These are phyloP conservation scores for Drosophila acutilabella DNA, from an alignment of 2,888 invertebrate species.

Conservation along the genomic window DNA sequence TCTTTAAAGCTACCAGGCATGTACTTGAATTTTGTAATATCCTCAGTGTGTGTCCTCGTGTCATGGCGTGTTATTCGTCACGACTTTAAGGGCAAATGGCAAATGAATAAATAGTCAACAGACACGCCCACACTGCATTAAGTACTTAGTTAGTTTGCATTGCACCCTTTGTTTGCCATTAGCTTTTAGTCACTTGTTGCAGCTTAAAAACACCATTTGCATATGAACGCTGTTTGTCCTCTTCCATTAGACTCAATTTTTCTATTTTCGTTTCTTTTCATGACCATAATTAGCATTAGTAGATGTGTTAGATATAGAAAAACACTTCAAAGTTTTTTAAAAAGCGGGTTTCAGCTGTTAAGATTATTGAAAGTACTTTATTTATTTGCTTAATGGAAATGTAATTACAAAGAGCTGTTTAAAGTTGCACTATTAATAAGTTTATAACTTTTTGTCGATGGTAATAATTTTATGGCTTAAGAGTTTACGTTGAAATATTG, in stretches of 20 bases:
- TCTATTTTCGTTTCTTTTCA: slow-evolving; percentile 4
- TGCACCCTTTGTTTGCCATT: slow-evolving; percentile 52
- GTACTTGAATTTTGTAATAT: slow-evolving; percentile 22
- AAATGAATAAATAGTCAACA: slow-evolving; percentile 17
- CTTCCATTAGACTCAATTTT: slow-evolving; percentile 1
- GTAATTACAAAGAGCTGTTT: no score
- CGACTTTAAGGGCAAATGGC: slow-evolving; percentile 17
- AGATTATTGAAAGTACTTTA: no score
- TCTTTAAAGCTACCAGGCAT: slow-evolving; percentile 15
- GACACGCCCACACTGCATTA: slow-evolving; percentile 25
- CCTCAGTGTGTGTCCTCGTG: slow-evolving; percentile 1
- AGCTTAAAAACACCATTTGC: slow-evolving; percentile 22
- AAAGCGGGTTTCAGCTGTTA: no score
- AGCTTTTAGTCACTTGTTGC: slow-evolving; percentile 60
- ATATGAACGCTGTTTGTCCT: slow-evolving; percentile 15
- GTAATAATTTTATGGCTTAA: no score
- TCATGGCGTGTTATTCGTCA: slow-evolving; percentile 32
- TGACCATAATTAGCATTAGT: slow-evolving; percentile 23
- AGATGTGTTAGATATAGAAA: slow-evolving; percentile 26
- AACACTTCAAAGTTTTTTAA: no score
- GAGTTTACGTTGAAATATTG: no score
- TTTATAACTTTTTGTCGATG: no score
- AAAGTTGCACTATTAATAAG: no score
- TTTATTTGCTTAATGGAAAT: no score
- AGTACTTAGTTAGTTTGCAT: background rate